Base-by-base conservation (phyloP, 2,113 vertebrate genomes). In the Aplodontia rufa region DNA sequence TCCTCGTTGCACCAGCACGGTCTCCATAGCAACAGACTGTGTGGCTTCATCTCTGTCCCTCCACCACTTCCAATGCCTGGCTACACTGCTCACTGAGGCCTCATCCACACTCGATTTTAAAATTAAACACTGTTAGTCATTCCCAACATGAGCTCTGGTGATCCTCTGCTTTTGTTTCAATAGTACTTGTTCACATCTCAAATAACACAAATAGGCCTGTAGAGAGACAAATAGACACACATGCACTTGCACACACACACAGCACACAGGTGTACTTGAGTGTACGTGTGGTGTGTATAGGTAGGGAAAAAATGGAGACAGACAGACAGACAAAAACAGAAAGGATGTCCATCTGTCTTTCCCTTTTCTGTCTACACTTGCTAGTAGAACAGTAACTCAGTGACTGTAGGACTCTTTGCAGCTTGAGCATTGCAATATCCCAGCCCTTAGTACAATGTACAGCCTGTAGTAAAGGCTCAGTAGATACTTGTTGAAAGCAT, bases 1-100 rank as follows among this genome's bases (percentile, higher is more conserved):
- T 0, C 5, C 0, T 68, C n/a, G 1, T 1, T 13, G 11, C 1
- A 5, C 37, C 12, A 6, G 3, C 7, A 12, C 28, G n/a, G 26
- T 37, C 64, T 66, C 35, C 12, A 51, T 4, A 5, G 3, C 0
- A 8, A 14, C 28, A 45, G 69, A 8, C 37, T 53, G 3, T 28
- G 10, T 3, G 22, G 16, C 22, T 7, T 45, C 16, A 1, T 37
- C n/a, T 74, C 71, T 7, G 7, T 51, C 28, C 17, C 37, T 64
- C 8, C 19, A 12, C 26, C 16, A 17, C 11, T 16, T 0, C 19
- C 51, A 22, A 8, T 55, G 62, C 75, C 26, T 89, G n/a, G 26
- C 62, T 55, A 19, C 51, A 14, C 7, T 26, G 8, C 62, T 71
- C 10, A 45, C 20, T 19, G 40, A n/a, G 17, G 40, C 16, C 17